Evolutionary conservation across 2,113 vertebrate genomes (phyloP).

Genomic region (Pseudorhombus dupliciocellatus): DNA sequence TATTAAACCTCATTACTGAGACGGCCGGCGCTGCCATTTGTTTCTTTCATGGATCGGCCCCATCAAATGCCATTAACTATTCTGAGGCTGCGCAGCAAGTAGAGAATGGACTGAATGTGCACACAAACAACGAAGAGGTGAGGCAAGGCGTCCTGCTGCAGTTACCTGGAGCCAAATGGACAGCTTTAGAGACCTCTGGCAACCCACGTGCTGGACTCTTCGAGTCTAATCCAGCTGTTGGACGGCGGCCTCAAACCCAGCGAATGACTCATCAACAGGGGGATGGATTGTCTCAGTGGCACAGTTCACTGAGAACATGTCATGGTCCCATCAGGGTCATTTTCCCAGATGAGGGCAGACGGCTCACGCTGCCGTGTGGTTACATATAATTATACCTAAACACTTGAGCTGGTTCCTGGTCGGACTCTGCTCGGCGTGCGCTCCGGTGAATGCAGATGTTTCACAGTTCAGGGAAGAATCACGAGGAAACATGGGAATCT

Average conservation of each 20-base stretch:
- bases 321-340: slow-evolving; percentile 35
- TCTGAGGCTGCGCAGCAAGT: slow-evolving; percentile 1
- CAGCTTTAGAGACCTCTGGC: not conserved
- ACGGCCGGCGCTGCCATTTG: slow-evolving; percentile 24
- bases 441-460: no score
- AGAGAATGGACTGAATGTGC: not conserved
- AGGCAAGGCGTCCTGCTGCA: not conserved
- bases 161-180: not conserved
- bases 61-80: slow-evolving; percentile 48
- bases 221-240: not conserved
- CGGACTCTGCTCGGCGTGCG: no score
- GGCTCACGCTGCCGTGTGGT: not conserved
- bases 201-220: no score
- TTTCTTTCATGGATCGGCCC: slow-evolving; percentile 50
- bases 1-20: slow-evolving; percentile 35
- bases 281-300: not conserved
- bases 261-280: not conserved
- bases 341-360: not conserved
- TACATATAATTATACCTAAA: slow-evolving; percentile 10
- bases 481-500: no score
- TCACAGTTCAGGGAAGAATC: no score
- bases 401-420: no score
- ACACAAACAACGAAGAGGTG: not conserved
- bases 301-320: slow-evolving; percentile 1
- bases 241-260: not conserved